A percentile compares a stretch with the other conserved stretches of the same genome.
Conservation (phyloP, 2,113 vertebrate species). For the Trematomus loennbergii region DNA sequence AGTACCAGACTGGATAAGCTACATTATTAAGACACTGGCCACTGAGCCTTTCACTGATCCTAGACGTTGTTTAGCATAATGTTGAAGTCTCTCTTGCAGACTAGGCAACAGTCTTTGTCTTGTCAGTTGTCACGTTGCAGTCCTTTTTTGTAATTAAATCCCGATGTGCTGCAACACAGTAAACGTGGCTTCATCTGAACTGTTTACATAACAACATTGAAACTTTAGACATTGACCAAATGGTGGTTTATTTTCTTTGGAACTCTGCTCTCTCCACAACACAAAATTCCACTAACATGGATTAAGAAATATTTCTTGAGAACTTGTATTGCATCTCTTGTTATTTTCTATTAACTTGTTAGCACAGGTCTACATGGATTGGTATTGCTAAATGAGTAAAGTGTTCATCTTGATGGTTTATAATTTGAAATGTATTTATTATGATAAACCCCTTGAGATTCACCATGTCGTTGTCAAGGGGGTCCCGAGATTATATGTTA, state of each 20-base stretch:
- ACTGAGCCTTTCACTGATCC: neutral
- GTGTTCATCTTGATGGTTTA: neutral
- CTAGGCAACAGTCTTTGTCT: neutral
- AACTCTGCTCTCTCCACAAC: neutral
- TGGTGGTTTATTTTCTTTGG: neutral
- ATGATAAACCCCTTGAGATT: too few species aligned
- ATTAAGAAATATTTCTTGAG: neutral
- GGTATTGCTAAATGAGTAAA: neutral
- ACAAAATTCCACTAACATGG: neutral
- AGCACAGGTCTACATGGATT: neutral
- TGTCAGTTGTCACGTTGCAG: neutral
- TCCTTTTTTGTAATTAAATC: constrained; percentile 5
- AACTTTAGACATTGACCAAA: constrained; percentile 4
- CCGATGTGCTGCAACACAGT: neutral
- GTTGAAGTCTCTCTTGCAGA: neutral
- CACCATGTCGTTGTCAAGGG: too few species aligned
- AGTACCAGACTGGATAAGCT: neutral
- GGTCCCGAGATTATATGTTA: too few species aligned
- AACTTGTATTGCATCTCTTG: neutral
- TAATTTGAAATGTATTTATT: too few species aligned
- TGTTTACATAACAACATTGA: constrained; percentile 28
- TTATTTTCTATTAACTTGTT: neutral
- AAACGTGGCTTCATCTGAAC: neutral
- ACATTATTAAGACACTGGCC: neutral
- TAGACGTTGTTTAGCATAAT: neutral